A percentile compares a stretch with the other conserved stretches of the same genome.
These are phyloP conservation scores for Aspidoscelis tigris DNA, from an alignment of 2,113 vertebrate species.

Conservation along the genomic window DNA sequence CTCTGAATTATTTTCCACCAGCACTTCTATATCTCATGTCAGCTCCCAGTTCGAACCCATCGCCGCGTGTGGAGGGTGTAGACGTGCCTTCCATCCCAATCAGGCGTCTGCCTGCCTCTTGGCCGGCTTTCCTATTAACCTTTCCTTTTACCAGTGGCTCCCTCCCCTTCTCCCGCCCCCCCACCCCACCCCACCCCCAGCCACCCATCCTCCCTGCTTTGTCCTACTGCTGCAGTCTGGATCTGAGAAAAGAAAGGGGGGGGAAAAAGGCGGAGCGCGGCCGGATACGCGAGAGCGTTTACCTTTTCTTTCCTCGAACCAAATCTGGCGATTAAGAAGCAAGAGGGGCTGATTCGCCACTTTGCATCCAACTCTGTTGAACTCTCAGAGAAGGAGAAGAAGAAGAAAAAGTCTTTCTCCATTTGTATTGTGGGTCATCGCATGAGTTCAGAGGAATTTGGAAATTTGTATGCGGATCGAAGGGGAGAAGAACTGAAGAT, in stretches of 20 bases:
- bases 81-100: constrained; percentile 88
- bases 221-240: constrained; percentile 65
- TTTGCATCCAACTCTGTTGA: neutral
- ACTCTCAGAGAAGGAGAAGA: constrained; percentile 5
- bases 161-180: constrained; percentile 8
- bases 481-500: no score
- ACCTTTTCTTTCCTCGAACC: constrained; percentile 66
- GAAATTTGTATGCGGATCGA: no score
- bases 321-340: constrained; percentile 41
- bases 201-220: constrained; percentile 75
- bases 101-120: constrained; percentile 78
- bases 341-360: constrained; percentile 51
- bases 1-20: constrained; percentile 96
- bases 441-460: no score
- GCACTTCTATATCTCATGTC: constrained; percentile 91
- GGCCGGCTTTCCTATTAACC: constrained; percentile 84
- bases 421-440: no score
- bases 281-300: constrained; percentile 64
- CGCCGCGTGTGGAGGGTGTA: constrained; percentile 83
- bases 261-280: constrained; percentile 68
- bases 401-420: no score
- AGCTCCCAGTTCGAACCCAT: constrained; percentile 93
- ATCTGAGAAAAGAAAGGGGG: constrained; percentile 41
- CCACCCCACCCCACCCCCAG: constrained; percentile 58
- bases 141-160: constrained; percentile 62